Base-by-base conservation (phyloP, 2,888 invertebrate genomes). In the Biston stratarius region DNA sequence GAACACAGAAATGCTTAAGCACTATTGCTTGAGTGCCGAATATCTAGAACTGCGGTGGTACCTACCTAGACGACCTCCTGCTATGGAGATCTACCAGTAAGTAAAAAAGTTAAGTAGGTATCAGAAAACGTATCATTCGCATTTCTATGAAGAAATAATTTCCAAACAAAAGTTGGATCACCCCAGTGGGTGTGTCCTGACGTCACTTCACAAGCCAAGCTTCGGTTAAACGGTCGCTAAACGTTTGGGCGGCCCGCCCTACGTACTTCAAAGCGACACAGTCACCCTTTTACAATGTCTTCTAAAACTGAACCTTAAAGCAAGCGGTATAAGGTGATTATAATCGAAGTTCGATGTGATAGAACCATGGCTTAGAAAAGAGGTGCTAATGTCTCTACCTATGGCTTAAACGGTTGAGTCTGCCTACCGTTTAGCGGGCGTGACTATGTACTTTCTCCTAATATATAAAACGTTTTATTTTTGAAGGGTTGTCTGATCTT, bases 201-300 rank as follows among this genome's bases (percentile, higher is more conserved):
- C 47, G 76, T 75, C 8, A 83, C 83, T 81, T 53, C 38, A 87
- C 86, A 70, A 68, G 83, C 52, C 52, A 85, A 84, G 83, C 87
- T 86, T 87, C 85, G 86, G 89, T 86, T 93, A 94, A 94, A 93
- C 92, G 92, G 84, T 89, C 88, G 89, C 89, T 93, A 94, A 94
- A 93, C 93, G 94, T 89, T 94, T 94, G 94, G 94, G 94, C 94
- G 93, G 93, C 91, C 93, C 93, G 94, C 94, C 94, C 93, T 92
- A 87, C 86, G 77, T 76, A 82, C 84, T 86, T 84, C 79, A 80
- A 80, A 79, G 71, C 78, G 82, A 88, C 83, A 82, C 70, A 83
- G 85, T 78, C 76, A 71, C 76, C 79, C 73, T 66, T 60, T 45
- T 55, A 70, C 45, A 65, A 62, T 61, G 64, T 15, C 42, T 8